A percentile compares a stretch with the other conserved stretches of the same genome.
Conservation (phyloP, 2,113 vertebrate species). For the Aramus guarauna region DNA sequence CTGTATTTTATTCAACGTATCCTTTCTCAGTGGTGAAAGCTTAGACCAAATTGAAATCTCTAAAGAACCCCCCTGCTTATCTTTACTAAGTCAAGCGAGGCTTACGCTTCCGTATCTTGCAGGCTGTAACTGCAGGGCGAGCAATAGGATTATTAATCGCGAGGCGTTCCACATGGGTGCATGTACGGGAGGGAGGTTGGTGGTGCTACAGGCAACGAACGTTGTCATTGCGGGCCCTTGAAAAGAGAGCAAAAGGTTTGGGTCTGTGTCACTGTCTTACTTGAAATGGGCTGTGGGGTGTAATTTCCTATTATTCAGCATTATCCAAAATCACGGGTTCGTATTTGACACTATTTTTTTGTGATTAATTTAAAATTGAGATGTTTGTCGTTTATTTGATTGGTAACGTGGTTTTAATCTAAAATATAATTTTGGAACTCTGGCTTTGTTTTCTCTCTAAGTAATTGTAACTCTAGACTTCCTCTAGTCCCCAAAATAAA, state of each 20-base stretch:
- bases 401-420: background rate
- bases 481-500: background rate
- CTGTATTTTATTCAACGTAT: background rate
- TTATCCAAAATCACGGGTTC: background rate
- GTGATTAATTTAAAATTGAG: background rate
- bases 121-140: background rate
- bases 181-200: background rate
- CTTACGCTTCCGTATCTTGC: constrained; percentile 10
- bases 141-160: constrained; percentile 41
- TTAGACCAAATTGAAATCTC: background rate
- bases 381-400: background rate
- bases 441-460: background rate
- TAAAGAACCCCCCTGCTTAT: background rate
- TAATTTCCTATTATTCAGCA: background rate
- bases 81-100: background rate
- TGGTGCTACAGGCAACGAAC: background rate
- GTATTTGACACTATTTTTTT: background rate
- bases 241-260: background rate
- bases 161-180: background rate
- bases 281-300: background rate
- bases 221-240: background rate
- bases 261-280: background rate
- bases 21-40: background rate
- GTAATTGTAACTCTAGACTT: background rate
- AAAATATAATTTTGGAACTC: background rate